Percentiles rank a stretch among this genome's conserved stretches.
phyloP scores from a whole-genome alignment of 2,888 invertebrate species.

The Clistopyga incitator region DNA sequence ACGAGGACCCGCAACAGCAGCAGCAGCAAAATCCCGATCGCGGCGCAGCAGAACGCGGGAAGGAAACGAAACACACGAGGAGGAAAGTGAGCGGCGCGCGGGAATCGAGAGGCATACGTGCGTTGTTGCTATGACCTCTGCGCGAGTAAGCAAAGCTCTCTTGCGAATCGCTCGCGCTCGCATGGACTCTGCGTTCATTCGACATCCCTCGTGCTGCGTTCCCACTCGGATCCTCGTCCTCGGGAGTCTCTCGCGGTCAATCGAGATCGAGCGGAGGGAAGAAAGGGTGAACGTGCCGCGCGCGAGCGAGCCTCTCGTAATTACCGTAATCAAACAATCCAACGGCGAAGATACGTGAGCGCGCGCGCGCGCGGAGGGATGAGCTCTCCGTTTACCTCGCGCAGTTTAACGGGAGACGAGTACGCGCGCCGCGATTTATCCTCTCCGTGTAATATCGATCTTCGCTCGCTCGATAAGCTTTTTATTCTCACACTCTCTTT shows the following conservation, averaged over 20 bases:
- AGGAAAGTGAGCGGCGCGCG: not conserved
- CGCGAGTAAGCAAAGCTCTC: slow-evolving; percentile 11
- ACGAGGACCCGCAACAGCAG: slow-evolving; percentile 50
- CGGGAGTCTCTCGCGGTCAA: slow-evolving; percentile 34
- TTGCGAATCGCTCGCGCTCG: not conserved
- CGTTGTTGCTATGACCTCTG: not conserved
- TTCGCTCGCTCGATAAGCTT: not conserved
- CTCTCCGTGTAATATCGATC: not conserved
- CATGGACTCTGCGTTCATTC: slow-evolving; percentile 6
- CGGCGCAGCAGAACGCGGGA: slow-evolving; percentile 4
- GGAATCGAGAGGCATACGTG: not conserved
- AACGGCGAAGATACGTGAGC: slow-evolving; percentile 68
- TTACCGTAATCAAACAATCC: slow-evolving; percentile 81
- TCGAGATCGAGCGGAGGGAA: slow-evolving; percentile 30
- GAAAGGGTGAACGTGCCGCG: slow-evolving; percentile 43
- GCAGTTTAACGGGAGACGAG: slow-evolving; percentile 47
- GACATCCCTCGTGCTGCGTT: slow-evolving; percentile 8
- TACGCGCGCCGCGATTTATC: too few species aligned
- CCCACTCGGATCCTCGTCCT: slow-evolving; percentile 26
- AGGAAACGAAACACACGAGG: not conserved
- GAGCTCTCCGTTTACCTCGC: slow-evolving; percentile 58
- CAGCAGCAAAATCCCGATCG: slow-evolving; percentile 18
- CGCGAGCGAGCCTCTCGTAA: slow-evolving; percentile 74
- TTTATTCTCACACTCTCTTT: not conserved
- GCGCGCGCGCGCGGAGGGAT: slow-evolving; percentile 50